A percentile compares a stretch with the other conserved stretches of the same genome.
Conservation (phyloP, 2,113 vertebrate genomes). For the Hucho hucho region DNA sequence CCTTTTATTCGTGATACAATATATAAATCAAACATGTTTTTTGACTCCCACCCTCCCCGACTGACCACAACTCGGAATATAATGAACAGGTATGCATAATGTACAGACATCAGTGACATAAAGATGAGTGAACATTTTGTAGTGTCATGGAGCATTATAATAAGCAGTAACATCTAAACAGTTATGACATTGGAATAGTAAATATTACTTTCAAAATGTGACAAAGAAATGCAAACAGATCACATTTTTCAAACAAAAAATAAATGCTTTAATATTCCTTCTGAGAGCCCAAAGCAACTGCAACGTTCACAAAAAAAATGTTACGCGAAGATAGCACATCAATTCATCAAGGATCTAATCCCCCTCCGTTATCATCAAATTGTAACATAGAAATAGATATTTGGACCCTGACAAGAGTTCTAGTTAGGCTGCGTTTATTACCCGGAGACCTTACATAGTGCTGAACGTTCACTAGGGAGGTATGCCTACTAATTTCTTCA, state of each 20-base stretch:
- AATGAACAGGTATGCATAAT: constrained; percentile 67
- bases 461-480: constrained; percentile 29
- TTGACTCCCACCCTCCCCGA: constrained; percentile 37
- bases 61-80: constrained; percentile 40
- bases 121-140: constrained; percentile 61
- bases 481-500: constrained; percentile 19
- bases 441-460: constrained; percentile 46
- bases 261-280: constrained; percentile 57
- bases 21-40: constrained; percentile 64
- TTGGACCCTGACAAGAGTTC: constrained; percentile 62
- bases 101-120: constrained; percentile 66
- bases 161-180: constrained; percentile 65
- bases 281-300: constrained; percentile 49
- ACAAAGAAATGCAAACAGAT: constrained; percentile 51
- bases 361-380: constrained; percentile 29
- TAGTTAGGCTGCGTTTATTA: constrained; percentile 65
- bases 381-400: constrained; percentile 24
- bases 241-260: constrained; percentile 59
- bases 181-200: constrained; percentile 48
- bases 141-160: constrained; percentile 61
- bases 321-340: constrained; percentile 32
- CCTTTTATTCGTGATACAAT: constrained; percentile 65
- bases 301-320: constrained; percentile 31
- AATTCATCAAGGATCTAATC: constrained; percentile 37
- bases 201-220: constrained; percentile 42